phyloP scores from a whole-genome alignment of 1,140 invertebrate genomes.

The Dendrolimus punctatus region DNA sequence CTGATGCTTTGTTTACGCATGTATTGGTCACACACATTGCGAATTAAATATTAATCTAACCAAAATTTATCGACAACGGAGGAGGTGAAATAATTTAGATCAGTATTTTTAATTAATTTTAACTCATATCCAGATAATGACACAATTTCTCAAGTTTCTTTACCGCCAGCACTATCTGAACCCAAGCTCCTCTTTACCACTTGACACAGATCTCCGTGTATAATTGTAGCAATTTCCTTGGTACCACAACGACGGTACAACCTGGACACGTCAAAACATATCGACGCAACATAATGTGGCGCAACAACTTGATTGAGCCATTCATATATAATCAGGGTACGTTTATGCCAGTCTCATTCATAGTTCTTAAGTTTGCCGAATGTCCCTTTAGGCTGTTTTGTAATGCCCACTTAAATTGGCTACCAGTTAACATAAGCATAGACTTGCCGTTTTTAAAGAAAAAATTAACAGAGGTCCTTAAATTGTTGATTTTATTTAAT shows the following conservation, averaged over 20 bases:
- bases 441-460: no score
- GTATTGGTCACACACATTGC: no score
- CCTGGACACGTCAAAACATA: constrained; percentile 56
- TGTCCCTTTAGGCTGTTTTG: constrained; percentile 19
- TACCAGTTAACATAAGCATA: no score
- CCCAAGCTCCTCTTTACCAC: constrained; percentile 16
- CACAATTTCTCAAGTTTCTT: neutral
- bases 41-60: no score
- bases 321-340: constrained; percentile 46
- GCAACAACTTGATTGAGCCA: constrained; percentile 45
- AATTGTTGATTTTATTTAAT: no score
- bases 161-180: constrained; percentile 1
- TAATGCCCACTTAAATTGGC: no score
- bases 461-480: no score
- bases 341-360: constrained; percentile 48
- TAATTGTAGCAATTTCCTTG: constrained; percentile 55
- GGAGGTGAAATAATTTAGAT: no score
- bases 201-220: constrained; percentile 54
- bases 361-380: constrained; percentile 2
- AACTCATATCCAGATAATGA: neutral
- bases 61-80: neutral
- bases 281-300: constrained; percentile 43
- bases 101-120: neutral
- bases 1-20: no score
- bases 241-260: constrained; percentile 19